phyloP scores from a whole-genome alignment of 2,888 invertebrate genomes.

The Muschampia plurimacula region DNA sequence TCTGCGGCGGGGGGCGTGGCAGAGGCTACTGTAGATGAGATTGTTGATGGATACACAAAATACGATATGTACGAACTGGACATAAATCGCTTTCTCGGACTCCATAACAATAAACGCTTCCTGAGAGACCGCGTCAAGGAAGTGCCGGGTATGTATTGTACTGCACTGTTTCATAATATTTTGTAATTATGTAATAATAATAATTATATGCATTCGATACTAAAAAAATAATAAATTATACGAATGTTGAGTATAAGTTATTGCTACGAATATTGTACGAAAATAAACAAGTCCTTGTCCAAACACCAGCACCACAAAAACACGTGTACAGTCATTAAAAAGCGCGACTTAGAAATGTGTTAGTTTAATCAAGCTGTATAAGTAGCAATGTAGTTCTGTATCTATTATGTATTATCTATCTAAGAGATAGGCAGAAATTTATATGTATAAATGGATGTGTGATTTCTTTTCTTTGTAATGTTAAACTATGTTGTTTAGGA shows the following conservation, averaged over 20 bases:
- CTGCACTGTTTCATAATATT: neutral
- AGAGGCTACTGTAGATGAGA: constrained; percentile 94
- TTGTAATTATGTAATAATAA: too few relatives aligned
- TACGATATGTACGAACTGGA: constrained; percentile 96
- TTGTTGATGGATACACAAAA: constrained; percentile 92
- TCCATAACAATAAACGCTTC: constrained; percentile 98
- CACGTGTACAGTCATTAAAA: neutral
- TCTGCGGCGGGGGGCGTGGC: constrained; percentile 98
- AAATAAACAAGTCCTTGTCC: too few relatives aligned
- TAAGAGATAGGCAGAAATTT: too few relatives aligned
- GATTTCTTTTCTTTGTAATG: neutral
- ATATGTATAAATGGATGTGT: too few relatives aligned
- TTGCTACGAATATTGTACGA: neutral
- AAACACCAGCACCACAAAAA: neutral
- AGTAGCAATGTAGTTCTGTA: too few relatives aligned
- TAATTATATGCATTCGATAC: too few relatives aligned
- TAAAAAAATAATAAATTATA: neutral
- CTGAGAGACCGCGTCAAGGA: constrained; percentile 96
- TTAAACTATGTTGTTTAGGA: constrained; percentile 59
- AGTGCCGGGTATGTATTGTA: constrained; percentile 89
- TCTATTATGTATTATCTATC: too few relatives aligned
- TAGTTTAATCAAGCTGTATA: too few relatives aligned
- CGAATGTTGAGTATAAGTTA: neutral
- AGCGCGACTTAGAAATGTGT: neutral
- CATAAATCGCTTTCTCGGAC: constrained; percentile 94